Base-by-base conservation (phyloP, 64 coral and sea anemone species). In the Platygyra sinensis region DNA sequence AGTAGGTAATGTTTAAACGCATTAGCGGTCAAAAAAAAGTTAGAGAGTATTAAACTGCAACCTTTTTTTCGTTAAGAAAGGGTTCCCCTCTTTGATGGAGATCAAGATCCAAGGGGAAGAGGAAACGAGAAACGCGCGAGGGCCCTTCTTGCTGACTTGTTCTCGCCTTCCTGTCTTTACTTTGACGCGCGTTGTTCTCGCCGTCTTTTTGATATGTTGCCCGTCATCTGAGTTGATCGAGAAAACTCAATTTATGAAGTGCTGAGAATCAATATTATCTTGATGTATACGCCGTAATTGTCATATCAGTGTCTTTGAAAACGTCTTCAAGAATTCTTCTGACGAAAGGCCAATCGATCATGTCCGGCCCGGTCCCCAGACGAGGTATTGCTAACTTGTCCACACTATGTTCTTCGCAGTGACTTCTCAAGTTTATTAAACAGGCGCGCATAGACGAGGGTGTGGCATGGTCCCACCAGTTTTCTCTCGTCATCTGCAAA, bases 381-480 rank as follows among this genome's bases (percentile, higher is more conserved):
- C 95, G 81, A 19, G 95, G 95, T 72, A 96, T 76, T 14, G 82
- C 62, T 69, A 96, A n/a, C 50, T 93, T 86, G 5, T 88, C 86
- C 1, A 96, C 80, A 25, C 69, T 76, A 75, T 93, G 89, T 32
- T 90, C 69, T 62, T 82, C 17, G n/a, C 91, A 93, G 61, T 96
- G 95, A 31, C 91, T 74, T 65, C 75, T 87, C 38, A 96, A 77
- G 49, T 55, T 29, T 36, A 67, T 67, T 8, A 96, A 67, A 15
- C 81, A 90, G 22, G 72, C 72, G 67, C 38, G 91, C 79, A 93
- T 86, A 2, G 88, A 73, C 8, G 89, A 30, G 15, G 39, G 80
- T 13, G 75, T 93, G 14, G 87, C 88, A 25, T 76, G 18, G 14
- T 96, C 95, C 95, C 95, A 96, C 95, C 95, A 96, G 36, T 88